Percentiles rank a stretch among this genome's conserved stretches.
Evolutionary conservation across 1,140 invertebrate species (phyloP).

Genomic region (Caenorhabditis elegans): DNA sequence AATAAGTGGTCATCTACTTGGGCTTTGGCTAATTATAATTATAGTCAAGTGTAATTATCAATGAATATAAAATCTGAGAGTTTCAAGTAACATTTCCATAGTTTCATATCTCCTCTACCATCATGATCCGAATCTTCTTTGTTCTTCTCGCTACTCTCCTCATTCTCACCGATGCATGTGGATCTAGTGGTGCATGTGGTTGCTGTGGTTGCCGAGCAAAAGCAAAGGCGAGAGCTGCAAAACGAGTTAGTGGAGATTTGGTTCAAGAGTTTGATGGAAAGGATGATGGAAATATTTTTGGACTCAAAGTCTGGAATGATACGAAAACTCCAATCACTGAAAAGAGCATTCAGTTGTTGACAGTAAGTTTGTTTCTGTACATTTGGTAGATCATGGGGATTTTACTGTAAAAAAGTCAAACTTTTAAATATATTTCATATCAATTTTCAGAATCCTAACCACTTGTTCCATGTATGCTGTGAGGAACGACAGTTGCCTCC

Average conservation of each 20-base stretch:
- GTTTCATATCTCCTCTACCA: not conserved
- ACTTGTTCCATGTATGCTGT: slow-evolving; percentile 42
- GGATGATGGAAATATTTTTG: slow-evolving; percentile 40
- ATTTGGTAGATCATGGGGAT: too few relatives aligned
- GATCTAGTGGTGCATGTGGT: slow-evolving; percentile 37
- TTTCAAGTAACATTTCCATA: not conserved
- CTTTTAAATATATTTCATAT: not conserved
- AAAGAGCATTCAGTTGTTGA: not conserved
- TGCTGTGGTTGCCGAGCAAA: slow-evolving; percentile 43
- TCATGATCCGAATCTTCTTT: not conserved
- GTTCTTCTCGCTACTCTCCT: not conserved
- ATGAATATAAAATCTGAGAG: not conserved
- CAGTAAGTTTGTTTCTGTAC: not conserved
- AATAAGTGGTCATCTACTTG: not conserved
- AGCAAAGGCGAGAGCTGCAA: slow-evolving; percentile 33
- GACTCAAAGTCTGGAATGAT: slow-evolving; percentile 41
- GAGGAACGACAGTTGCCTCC: slow-evolving; percentile 37
- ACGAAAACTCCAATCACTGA: slow-evolving; percentile 2
- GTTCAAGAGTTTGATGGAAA: not conserved
- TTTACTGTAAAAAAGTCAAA: too few relatives aligned
- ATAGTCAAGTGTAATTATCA: not conserved
- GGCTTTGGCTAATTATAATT: not conserved
- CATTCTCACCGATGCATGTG: slow-evolving; percentile 24
- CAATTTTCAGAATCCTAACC: slow-evolving; percentile 40
- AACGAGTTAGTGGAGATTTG: slow-evolving; percentile 6